phyloP scores from a whole-genome alignment of 2,888 invertebrate genomes.

The Nezara viridula region DNA sequence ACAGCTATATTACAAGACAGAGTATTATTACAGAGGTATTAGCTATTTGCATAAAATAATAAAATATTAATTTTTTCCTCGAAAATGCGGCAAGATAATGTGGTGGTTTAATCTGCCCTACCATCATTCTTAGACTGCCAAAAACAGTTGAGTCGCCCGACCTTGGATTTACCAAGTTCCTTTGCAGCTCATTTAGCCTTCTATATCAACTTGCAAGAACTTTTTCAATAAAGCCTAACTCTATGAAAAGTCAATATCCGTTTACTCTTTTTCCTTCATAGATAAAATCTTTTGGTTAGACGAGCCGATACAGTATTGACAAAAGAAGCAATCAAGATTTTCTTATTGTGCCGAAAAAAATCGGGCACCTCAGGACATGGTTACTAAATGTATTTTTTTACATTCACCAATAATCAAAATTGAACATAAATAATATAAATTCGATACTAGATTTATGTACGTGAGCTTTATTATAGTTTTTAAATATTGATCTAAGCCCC shows the following conservation, averaged over 20 bases:
- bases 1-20: not conserved
- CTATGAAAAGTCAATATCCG: constrained; percentile 3
- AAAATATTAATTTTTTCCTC: not conserved
- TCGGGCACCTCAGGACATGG: not conserved
- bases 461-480: no score
- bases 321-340: not conserved
- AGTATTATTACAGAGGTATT: not conserved
- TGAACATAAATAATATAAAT: no score
- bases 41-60: not conserved
- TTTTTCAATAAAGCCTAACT: constrained; percentile 8
- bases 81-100: not conserved
- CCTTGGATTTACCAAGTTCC: not conserved
- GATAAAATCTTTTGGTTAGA: not conserved
- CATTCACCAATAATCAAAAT: no score
- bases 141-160: not conserved
- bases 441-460: no score
- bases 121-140: constrained; percentile 5
- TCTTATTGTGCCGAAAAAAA: not conserved
- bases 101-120: not conserved
- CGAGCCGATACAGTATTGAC: not conserved
- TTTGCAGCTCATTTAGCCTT: constrained; percentile 32
- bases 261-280: not conserved
- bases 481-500: no score
- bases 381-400: no score
- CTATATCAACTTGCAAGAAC: constrained; percentile 5